A percentile compares a stretch with the other conserved stretches of the same genome.
These are phyloP conservation scores for Catharus bicknelli DNA, from an alignment of 2,113 vertebrate species.

Conservation along the genomic window DNA sequence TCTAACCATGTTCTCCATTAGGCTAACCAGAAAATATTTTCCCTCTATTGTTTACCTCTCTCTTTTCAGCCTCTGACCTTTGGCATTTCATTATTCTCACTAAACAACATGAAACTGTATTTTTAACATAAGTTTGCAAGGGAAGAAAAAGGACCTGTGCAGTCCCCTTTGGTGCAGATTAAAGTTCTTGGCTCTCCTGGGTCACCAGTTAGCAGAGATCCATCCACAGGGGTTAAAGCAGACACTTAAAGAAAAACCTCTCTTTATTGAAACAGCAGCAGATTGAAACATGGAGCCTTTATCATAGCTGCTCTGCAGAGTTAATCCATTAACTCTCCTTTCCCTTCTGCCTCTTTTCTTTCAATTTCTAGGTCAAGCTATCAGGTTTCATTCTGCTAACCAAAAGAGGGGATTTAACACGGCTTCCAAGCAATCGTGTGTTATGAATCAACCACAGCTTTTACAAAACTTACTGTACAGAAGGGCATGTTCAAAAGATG, in stretches of 20 bases:
- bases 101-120: background rate
- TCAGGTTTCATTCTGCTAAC: background rate
- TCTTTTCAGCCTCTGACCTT: background rate
- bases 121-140: background rate
- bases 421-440: background rate
- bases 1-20: background rate
- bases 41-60: background rate
- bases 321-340: constrained; percentile 33
- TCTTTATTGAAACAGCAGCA: constrained; percentile 11
- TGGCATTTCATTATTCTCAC: background rate
- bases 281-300: background rate
- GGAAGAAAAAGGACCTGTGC: background rate
- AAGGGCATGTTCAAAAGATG: background rate
- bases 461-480: background rate
- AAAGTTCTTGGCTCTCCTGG: background rate
- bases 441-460: background rate
- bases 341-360: background rate
- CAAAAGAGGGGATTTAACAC: background rate
- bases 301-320: background rate
- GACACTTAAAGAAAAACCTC: constrained; percentile 3
- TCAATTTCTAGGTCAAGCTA: constrained; percentile 39
- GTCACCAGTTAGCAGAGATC: constrained; percentile 11
- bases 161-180: background rate
- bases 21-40: background rate
- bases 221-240: background rate